Evolutionary conservation across 2,888 invertebrate genomes (phyloP).

Genomic region (Margaritifera margaritifera): DNA sequence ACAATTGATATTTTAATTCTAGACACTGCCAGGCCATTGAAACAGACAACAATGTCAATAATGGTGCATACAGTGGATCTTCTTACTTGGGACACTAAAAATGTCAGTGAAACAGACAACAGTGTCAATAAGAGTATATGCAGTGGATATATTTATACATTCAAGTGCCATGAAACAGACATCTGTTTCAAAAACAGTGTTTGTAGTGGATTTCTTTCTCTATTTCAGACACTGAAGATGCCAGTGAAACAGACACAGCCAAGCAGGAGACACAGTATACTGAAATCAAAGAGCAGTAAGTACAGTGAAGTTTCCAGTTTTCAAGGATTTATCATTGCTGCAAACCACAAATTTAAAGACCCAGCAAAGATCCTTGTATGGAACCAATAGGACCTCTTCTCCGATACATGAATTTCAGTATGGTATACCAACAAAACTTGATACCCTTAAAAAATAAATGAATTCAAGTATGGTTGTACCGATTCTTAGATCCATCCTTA

Average conservation of each 20-base stretch:
- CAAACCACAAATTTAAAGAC: neutral
- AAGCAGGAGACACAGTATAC: slow-evolving; percentile 82
- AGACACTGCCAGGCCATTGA: no score
- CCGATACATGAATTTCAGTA: no score
- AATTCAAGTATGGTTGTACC: slow-evolving; percentile 1
- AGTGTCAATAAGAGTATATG: neutral
- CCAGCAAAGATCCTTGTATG: slow-evolving; percentile 7
- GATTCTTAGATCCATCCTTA: neutral
- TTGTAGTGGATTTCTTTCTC: neutral
- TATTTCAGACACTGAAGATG: slow-evolving; percentile 90
- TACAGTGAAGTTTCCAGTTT: slow-evolving; percentile 36
- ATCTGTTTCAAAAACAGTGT: neutral
- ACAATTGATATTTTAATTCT: no score
- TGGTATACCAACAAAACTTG: slow-evolving; percentile 10
- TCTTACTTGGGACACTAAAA: no score
- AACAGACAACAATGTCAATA: no score
- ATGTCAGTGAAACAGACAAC: no score
- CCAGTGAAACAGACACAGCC: slow-evolving; percentile 94
- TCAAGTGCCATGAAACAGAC: no score
- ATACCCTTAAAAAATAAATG: neutral
- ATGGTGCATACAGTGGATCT: no score
- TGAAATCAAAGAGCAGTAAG: slow-evolving; percentile 91
- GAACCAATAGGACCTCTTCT: no score
- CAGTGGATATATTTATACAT: no score
- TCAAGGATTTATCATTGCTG: neutral